A percentile compares a stretch with the other conserved stretches of the same genome.
phyloP scores from a whole-genome alignment of 2,113 vertebrate species.

The Ginglymostoma cirratum region DNA sequence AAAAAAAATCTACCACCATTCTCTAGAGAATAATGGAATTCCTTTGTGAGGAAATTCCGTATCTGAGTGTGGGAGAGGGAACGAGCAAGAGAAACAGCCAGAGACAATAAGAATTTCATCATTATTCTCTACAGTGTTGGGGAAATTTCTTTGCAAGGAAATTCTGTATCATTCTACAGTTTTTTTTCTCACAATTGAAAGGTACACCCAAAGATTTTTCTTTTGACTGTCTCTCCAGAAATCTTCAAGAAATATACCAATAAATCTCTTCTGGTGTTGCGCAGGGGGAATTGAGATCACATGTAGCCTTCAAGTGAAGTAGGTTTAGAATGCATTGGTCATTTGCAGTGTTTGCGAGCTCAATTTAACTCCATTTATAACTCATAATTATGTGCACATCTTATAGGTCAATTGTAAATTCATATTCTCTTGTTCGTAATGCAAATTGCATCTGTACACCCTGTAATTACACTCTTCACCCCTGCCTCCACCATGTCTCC shows the following conservation, averaged over 20 bases:
- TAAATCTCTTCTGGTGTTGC: not conserved
- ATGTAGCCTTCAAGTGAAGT: not conserved
- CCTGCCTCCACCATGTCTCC: not conserved
- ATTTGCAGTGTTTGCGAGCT: not conserved
- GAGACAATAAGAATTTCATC: not conserved
- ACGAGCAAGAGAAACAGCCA: not conserved
- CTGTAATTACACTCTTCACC: not conserved
- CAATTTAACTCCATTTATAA: not conserved
- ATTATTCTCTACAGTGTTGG: not conserved
- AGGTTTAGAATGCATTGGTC: not conserved
- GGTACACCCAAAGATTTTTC: not conserved
- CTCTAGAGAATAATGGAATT: slow-evolving; percentile 12
- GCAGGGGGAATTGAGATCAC: not conserved
- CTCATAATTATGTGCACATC: not conserved
- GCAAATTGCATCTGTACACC: not conserved
- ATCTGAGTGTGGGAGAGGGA: not conserved
- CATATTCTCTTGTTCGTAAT: not conserved
- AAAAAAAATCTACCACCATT: not conserved
- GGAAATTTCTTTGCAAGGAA: slow-evolving; percentile 9
- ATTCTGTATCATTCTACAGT: not conserved
- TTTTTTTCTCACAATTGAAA: not conserved
- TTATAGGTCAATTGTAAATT: not conserved
- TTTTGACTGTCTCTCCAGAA: not conserved
- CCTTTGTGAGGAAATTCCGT: not conserved
- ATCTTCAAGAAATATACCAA: not conserved